phyloP scores from a whole-genome alignment of 1,140 invertebrate genomes.

The Hydropsyche tenuis region DNA sequence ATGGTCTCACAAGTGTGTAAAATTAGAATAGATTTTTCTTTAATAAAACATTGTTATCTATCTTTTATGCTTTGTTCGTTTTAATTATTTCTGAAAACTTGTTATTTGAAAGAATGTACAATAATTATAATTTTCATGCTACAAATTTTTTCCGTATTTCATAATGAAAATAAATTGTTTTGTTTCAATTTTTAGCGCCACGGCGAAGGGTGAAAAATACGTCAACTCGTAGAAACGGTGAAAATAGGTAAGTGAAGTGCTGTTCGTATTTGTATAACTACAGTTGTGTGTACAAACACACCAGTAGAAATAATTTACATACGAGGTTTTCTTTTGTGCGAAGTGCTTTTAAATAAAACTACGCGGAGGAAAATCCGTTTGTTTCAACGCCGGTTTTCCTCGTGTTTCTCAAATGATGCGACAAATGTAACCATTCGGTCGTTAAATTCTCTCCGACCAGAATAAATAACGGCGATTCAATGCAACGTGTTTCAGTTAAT shows the following conservation, averaged over 20 bases:
- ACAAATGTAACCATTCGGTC: neutral
- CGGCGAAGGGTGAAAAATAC: neutral
- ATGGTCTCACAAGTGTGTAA: neutral
- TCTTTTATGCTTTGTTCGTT: too few species aligned
- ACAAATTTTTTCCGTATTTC: too few species aligned
- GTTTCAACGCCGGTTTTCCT: neutral
- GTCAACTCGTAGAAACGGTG: neutral
- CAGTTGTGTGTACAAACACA: neutral
- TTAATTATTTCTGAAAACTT: too few species aligned
- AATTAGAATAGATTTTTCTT: neutral
- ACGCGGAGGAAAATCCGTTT: constrained; percentile 18
- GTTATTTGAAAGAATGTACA: too few species aligned
- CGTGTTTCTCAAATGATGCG: constrained; percentile 22
- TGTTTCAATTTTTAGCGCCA: neutral
- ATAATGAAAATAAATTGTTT: too few species aligned
- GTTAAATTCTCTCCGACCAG: neutral
- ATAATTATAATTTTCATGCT: too few species aligned
- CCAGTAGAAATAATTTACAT: constrained; percentile 41
- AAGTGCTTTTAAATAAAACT: constrained; percentile 28
- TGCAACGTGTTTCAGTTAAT: too few species aligned
- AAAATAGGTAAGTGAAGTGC: constrained; percentile 23
- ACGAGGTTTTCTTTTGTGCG: constrained; percentile 28
- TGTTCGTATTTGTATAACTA: neutral
- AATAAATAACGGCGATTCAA: neutral
- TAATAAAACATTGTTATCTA: neutral